Percentiles rank a stretch among this genome's conserved stretches.
phyloP scores from a whole-genome alignment of 2,888 invertebrate genomes.

The Eumerus sabulonum region DNA sequence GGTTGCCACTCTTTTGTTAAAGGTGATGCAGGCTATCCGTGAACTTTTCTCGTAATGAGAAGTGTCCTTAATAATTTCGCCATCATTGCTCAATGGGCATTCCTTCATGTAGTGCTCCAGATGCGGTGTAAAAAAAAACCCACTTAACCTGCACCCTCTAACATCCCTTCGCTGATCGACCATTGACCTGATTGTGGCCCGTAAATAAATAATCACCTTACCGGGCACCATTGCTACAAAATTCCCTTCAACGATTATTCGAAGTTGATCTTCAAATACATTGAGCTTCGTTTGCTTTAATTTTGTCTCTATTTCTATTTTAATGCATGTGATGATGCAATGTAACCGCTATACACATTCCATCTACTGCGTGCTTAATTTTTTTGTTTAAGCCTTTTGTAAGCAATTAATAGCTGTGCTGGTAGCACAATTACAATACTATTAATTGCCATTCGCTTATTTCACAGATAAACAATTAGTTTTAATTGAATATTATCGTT shows the following conservation, averaged over 20 bases:
- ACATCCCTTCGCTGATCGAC: too few relatives aligned
- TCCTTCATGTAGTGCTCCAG: too few relatives aligned
- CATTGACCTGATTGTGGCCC: too few relatives aligned
- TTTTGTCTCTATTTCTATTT: slow-evolving; percentile 4
- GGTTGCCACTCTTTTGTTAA: too few relatives aligned
- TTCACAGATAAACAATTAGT: slow-evolving; percentile 35
- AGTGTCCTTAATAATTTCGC: too few relatives aligned
- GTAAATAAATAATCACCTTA: background rate
- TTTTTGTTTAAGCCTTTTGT: background rate
- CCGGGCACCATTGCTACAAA: background rate
- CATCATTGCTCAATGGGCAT: too few relatives aligned
- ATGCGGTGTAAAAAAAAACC: too few relatives aligned
- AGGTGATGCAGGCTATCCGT: too few relatives aligned
- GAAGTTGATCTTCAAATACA: slow-evolving; percentile 18
- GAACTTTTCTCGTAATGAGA: too few relatives aligned
- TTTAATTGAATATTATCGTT: slow-evolving; percentile 33
- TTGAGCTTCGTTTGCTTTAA: slow-evolving; percentile 4
- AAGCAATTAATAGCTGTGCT: background rate
- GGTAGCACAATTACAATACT: slow-evolving; percentile 10
- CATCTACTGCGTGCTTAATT: too few relatives aligned
- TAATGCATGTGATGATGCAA: background rate
- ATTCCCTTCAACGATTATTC: background rate
- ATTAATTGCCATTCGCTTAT: slow-evolving; percentile 28
- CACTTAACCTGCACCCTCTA: too few relatives aligned
- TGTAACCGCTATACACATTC: background rate